Base-by-base conservation (phyloP, 2,113 vertebrate genomes). In the Colius striatus region DNA sequence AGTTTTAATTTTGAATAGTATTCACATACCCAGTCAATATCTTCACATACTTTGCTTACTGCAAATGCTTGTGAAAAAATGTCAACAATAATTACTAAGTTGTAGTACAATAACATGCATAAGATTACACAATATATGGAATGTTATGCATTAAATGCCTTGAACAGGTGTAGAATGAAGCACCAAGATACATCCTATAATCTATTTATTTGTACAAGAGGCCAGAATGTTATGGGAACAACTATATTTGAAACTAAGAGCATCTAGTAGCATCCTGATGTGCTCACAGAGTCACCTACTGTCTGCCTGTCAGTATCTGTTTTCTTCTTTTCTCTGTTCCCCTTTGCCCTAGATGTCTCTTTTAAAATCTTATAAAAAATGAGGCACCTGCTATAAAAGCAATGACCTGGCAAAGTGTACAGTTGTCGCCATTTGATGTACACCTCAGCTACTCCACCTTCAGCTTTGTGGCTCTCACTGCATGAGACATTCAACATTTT, bases 281-380 rank as follows among this genome's bases (percentile, higher is more conserved):
- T 45, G n/a, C 32, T 77, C 2, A 1, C 41, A 23, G 16, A 84
- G 43, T 54, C 66, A 43, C 34, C 19, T 27, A 16, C 57, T 77
- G 5, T 36, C 67, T 80, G 70, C 45, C 61, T 92, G 73, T 87
- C 81, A 88, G 26, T 77, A 29, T 67, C 65, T 84, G 30, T 79
- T 90, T 18, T 75, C 22, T 78, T 68, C 29, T 82, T 26, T 70
- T 57, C 54, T 85, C 54, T 76, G 7, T 74, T 93, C 50, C 67
- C 67, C 72, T 92, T 94, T 87, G 61, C 32, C 75, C 48, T 70
- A 54, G 50, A 66, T 79, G 61, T 94, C 76, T 93, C 65, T 88
- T 88, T 93, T 80, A 60, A 93, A 85, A 80, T 36, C 36, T 75
- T 25, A 36, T 85, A 87, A 91, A 95, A 94, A 92, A 92, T 48